Percentiles rank a stretch among this genome's conserved stretches.
phyloP scores from a whole-genome alignment of 2,888 invertebrate species.

The Bibio marci region DNA sequence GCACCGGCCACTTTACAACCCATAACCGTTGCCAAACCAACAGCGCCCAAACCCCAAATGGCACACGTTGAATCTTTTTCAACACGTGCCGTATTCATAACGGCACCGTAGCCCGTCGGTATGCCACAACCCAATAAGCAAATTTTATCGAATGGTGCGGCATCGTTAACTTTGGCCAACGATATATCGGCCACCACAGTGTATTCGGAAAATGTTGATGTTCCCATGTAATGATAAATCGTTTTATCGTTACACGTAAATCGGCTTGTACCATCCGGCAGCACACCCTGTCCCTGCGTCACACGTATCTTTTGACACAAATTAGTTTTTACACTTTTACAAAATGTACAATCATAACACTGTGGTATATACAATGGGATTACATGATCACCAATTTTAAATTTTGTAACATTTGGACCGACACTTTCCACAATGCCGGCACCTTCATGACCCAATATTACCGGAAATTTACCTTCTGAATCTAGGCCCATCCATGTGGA shows the following conservation, averaged over 20 bases:
- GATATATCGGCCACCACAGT: constrained; percentile 92
- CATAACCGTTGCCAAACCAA: constrained; percentile 77
- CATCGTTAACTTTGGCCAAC: constrained; percentile 69
- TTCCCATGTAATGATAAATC: constrained; percentile 90
- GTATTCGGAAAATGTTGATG: constrained; percentile 86
- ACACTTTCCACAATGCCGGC: constrained; percentile 93
- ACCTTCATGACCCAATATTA: constrained; percentile 92
- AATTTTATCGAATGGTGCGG: constrained; percentile 72
- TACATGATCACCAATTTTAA: constrained; percentile 90
- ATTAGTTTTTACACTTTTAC: constrained; percentile 89
- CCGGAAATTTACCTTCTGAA: constrained; percentile 83
- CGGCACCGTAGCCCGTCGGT: constrained; percentile 91
- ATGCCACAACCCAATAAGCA: constrained; percentile 88
- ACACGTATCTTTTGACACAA: constrained; percentile 82
- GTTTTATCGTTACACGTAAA: constrained; percentile 62
- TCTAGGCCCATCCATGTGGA: constrained; percentile 78
- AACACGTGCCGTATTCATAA: constrained; percentile 81
- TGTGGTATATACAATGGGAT: constrained; percentile 93
- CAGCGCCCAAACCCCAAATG: constrained; percentile 86
- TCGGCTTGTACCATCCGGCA: constrained; percentile 83
- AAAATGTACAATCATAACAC: constrained; percentile 93
- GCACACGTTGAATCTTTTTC: constrained; percentile 74
- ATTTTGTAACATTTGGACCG: constrained; percentile 76
- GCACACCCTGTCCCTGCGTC: constrained; percentile 73
- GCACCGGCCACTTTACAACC: constrained; percentile 80